Evolutionary conservation across 2,797 vertebrate species (phyloP).

Genomic region (Otolemur crassicaudatus): DNA sequence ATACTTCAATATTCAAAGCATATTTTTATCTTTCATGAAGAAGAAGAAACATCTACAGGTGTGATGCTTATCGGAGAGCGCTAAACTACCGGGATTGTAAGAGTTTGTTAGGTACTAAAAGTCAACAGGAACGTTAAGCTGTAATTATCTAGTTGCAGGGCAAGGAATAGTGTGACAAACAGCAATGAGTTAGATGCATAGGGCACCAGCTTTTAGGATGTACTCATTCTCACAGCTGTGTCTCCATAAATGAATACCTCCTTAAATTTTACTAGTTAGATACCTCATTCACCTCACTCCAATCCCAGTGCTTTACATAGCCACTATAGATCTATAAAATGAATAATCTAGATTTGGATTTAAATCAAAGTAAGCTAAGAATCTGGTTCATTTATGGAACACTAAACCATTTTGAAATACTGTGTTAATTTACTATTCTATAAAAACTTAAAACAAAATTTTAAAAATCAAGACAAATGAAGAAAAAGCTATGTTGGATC

Average conservation of each 20-base stretch:
- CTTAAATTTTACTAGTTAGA: neutral
- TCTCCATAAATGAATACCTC: neutral
- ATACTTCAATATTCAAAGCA: neutral
- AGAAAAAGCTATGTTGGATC: neutral
- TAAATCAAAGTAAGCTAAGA: slow-evolving; percentile 1
- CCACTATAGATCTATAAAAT: neutral
- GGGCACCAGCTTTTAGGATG: neutral
- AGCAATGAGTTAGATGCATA: neutral
- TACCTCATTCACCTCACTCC: neutral
- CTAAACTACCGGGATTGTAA: neutral
- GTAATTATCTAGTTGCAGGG: neutral
- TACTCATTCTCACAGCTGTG: neutral
- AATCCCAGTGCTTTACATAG: neutral
- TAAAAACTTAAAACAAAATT: neutral
- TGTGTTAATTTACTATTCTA: neutral
- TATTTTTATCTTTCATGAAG: neutral
- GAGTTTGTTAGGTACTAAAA: neutral
- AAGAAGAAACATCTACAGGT: neutral
- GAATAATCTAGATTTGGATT: neutral
- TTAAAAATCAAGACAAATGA: neutral
- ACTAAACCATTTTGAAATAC: slow-evolving; percentile 28
- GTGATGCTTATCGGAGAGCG: neutral
- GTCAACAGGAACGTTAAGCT: neutral
- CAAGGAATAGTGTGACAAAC: neutral
- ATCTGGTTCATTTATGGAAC: neutral